Evolutionary conservation across 2,797 vertebrate genomes (phyloP), one percentile per base, ranked within the genome.

Genomic region (Hippocampus kuda): DNA sequence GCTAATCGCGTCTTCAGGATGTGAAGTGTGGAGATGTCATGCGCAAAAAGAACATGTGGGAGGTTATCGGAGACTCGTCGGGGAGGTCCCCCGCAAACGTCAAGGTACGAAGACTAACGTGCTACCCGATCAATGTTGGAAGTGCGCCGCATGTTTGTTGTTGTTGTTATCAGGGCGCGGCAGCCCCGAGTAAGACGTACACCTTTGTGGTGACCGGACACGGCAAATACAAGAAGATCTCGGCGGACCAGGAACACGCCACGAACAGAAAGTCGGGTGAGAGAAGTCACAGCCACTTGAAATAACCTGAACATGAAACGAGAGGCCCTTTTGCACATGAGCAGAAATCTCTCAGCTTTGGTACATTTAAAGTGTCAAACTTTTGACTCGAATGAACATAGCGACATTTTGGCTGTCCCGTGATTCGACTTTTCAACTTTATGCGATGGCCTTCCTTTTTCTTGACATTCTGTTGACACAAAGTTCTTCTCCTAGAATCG

Each of bases 41-140:
- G 89, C 95, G 93, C 80, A 97, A 93, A 80, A 95, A 93, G 81
- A 96, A 91, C 83, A 90, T 99, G 84, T 99, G 97, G 96, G 96
- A 99, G 74, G 86, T 91, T 72, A 93, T 92, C 24, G 91, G 90
- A 67, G 92, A 75, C 70, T 69, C 88, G 0, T 70, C 67, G 1
- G 84, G 73, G n/a, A 78, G 12, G 5, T 48, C 71, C 0, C 80
- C 79, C 1, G 72, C 70, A 34, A 75, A 51, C 56, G 34, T 49
- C 12, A 89, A 84, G 84, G 89, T 91, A 46, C 67, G 56, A 42
- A 67, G 30, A 51, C 56, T 49, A n/a, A 42, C 18, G n/a, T 18
- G 38, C 60, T 18, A 42, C 15, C 30, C 22, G 34, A 10, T 9
- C 4, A 41, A 11, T 20, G 38, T 20, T 41, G 34, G 7, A 38